Percentiles rank a stretch among this genome's conserved stretches.
Conservation (phyloP, 2,113 vertebrate genomes). For the Calypte anna region DNA sequence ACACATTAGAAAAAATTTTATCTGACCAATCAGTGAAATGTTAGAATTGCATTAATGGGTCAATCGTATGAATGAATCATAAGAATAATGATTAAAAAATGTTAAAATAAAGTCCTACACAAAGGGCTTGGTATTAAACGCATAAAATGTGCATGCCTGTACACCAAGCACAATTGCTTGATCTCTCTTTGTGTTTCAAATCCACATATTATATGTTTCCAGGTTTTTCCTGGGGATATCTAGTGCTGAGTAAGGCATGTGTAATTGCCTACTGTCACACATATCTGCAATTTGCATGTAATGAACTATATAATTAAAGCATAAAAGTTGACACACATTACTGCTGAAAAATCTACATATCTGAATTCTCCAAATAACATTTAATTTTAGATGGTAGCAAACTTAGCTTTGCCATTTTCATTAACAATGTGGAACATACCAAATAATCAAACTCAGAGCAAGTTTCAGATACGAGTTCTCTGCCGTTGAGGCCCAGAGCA, state of each 20-base stretch:
- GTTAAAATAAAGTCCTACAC: neutral
- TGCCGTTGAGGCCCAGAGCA: neutral
- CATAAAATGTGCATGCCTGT: neutral
- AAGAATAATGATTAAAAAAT: neutral
- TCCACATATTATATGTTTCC: rapidly evolving
- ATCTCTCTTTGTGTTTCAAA: neutral
- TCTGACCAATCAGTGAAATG: slow-evolving; percentile 4
- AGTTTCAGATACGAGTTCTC: neutral
- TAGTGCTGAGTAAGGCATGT: neutral
- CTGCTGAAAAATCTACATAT: neutral
- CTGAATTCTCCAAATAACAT: neutral
- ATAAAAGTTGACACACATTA: neutral
- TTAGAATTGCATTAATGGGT: neutral
- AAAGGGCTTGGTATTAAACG: neutral
- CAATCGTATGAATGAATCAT: slow-evolving; percentile 2
- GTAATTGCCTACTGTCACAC: neutral
- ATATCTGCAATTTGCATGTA: neutral
- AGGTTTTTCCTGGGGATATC: neutral
- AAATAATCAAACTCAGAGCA: neutral
- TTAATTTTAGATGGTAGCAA: neutral
- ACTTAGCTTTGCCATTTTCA: neutral
- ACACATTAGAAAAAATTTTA: neutral
- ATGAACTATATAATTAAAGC: neutral
- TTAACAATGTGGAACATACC: neutral
- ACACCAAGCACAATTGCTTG: neutral